Evolutionary conservation across 2,113 vertebrate species (phyloP), one percentile per base, ranked within the genome.

Genomic region (Platysternon megacephalum): DNA sequence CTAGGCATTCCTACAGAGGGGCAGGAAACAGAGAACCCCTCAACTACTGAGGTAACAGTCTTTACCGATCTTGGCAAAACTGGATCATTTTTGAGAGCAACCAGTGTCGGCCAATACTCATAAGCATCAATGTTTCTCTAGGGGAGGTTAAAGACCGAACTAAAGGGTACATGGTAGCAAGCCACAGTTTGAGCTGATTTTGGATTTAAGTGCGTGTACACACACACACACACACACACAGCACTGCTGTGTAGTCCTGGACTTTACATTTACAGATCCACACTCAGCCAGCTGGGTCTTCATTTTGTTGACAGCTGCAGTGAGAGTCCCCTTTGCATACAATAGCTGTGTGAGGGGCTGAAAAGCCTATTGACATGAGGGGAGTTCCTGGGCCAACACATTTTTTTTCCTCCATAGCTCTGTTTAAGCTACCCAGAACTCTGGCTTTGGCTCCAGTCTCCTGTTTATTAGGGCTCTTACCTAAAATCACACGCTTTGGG

Each of bases 271-370:
- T 93, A 88, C 56, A 78, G 89, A 56, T 42, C 0, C 29, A 24
- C 78, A 81, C 39, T 84, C 65, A 85, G 94, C 86, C 93, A 85
- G 68, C 29, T 95, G 56, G 28, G 39, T 86, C 56, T 32, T 46
- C 74, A 24, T 86, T 96, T 86, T 52, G 65, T 65, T 94, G 87
- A 74, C 87, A 94, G 91, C 65, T 80, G 14, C 79, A 85, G 61
- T 65, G 82, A 86, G 56, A 92, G 56, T 52, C 58, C 74, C n/a
- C 85, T 93, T 29, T 84, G 49, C 52, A 7, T 91, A 44, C 1
- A 2, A 2, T 0, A 80, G 56, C 39, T 29, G 49, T 0, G 0
- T 72, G 26, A 86, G 42, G 51, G 91, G 61, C 22, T 95, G 85
- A 92, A 92, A 92, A 91, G 76, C 26, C 72, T 39, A 19, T 52